Evolutionary conservation across 2,888 invertebrate genomes (phyloP).

Genomic region (Dynastes tityus): DNA sequence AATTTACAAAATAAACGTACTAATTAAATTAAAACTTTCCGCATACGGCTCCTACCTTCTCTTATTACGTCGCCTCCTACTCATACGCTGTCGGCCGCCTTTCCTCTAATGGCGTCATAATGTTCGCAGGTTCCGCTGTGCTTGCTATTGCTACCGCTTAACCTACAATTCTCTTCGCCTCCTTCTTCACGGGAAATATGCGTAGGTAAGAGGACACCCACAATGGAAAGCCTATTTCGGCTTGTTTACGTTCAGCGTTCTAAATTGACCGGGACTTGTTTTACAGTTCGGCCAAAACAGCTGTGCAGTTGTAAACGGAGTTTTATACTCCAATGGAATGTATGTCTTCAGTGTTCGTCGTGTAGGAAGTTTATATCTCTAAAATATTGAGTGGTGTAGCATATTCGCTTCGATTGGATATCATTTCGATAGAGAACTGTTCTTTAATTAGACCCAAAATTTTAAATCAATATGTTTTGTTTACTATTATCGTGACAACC

Average conservation of each 20-base stretch:
- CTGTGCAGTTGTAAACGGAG: neutral
- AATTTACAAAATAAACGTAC: slow-evolving; percentile 42
- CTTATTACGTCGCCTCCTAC: neutral
- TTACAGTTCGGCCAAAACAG: neutral
- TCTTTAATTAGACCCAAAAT: too few species aligned
- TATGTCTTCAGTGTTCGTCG: neutral
- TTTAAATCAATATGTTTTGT: too few species aligned
- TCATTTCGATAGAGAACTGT: too few species aligned
- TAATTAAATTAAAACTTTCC: slow-evolving; percentile 45
- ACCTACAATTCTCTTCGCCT: neutral
- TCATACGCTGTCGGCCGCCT: neutral
- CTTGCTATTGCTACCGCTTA: neutral
- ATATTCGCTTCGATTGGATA: too few species aligned
- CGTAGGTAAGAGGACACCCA: neutral
- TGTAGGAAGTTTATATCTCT: too few species aligned
- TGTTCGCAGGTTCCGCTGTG: slow-evolving; percentile 12
- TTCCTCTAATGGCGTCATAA: slow-evolving; percentile 33
- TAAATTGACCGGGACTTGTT: slow-evolving; percentile 34
- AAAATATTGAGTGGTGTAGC: too few species aligned
- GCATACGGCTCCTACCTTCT: neutral
- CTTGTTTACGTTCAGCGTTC: neutral
- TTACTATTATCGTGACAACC: too few species aligned
- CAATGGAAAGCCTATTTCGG: too few species aligned
- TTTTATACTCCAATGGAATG: too few species aligned
- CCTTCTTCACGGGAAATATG: neutral